phyloP scores from a whole-genome alignment of 1,140 invertebrate species.

The Microplitis mediator region DNA sequence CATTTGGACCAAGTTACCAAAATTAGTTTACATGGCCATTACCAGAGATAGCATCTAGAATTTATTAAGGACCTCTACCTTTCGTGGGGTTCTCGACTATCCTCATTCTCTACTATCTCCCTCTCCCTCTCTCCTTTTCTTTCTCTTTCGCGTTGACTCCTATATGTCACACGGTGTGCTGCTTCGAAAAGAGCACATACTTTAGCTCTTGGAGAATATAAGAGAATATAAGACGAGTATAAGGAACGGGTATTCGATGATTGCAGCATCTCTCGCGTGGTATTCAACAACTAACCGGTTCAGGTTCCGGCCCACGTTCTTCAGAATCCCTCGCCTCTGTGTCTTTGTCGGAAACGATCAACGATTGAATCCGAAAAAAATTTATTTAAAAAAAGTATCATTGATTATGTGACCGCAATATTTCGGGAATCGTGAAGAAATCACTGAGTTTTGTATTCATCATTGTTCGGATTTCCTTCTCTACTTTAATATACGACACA shows the following conservation, averaged over 20 bases:
- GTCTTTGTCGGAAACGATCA: conserved; percentile 25
- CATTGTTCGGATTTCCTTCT: background rate
- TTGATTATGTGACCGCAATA: conserved; percentile 14
- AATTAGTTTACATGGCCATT: conserved; percentile 32
- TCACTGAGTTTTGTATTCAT: background rate
- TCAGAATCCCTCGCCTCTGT: conserved; percentile 6
- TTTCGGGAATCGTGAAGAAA: background rate
- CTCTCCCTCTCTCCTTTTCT: background rate
- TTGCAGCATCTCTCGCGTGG: conserved; percentile 9
- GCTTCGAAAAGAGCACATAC: conserved; percentile 15
- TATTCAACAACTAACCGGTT: conserved; percentile 14
- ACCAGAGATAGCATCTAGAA: conserved; percentile 26
- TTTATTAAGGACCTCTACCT: conserved; percentile 18
- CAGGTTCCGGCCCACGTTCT: conserved; percentile 16
- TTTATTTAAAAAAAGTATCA: background rate
- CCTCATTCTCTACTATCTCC: background rate
- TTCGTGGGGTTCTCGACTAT: background rate
- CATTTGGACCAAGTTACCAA: conserved; percentile 17
- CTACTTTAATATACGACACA: background rate
- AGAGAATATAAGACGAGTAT: too few relatives aligned
- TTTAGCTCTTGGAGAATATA: background rate
- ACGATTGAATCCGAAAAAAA: conserved; percentile 3
- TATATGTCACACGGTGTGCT: conserved; percentile 13
- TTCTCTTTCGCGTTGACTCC: background rate
- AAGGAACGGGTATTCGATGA: conserved; percentile 15